Base-by-base conservation (phyloP, 2,113 vertebrate genomes). In the Phycodurus eques region DNA sequence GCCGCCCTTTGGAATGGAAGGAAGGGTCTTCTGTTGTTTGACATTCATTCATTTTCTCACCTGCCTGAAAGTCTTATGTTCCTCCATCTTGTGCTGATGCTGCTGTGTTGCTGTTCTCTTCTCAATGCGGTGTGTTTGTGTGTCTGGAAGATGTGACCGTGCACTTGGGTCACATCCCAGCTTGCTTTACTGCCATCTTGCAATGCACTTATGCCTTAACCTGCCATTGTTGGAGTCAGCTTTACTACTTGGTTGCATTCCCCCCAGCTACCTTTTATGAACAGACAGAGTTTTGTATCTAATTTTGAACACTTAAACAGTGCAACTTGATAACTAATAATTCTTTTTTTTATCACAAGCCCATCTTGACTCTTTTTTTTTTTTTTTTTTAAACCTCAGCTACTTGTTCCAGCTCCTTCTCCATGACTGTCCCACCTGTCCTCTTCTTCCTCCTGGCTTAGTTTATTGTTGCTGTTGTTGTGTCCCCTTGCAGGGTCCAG, bases 401-500 rank as follows among this genome's bases (percentile, higher is more conserved):
- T 31, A 61, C 31, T 61, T 61, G 12, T 73, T 77, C 31, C 66
- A 73, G 71, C 77, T 68, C 78, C 44, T 72, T n/a, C 70, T 76
- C 61, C 74, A 1, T 74, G 72, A 71, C 74, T 75, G 57, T 76
- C 70, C 72, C 71, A 60, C 62, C 77, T 73, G 63, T 62, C 79
- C 71, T 82, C 78, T 57, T 77, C 75, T 83, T 75, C 73, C 80
- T 85, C 79, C 85, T 90, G 85, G 92, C 87, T 90, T 90, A 92
- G 92, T 93, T 91, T 91, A 89, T 93, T 89, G 91, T 93, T 93
- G 89, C 89, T 91, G 88, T 92, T 93, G 81, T 94, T 94, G 92
- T 94, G 90, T 93, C 88, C 91, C 90, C 83, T 91, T 93, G 92
- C 92, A 94, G 93, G 92, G 92, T 93, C 91, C 92, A 88, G 93